These are phyloP conservation scores for Heliconius hewitsoni DNA, from an alignment of 1,140 invertebrate species.

Conservation along the genomic window DNA sequence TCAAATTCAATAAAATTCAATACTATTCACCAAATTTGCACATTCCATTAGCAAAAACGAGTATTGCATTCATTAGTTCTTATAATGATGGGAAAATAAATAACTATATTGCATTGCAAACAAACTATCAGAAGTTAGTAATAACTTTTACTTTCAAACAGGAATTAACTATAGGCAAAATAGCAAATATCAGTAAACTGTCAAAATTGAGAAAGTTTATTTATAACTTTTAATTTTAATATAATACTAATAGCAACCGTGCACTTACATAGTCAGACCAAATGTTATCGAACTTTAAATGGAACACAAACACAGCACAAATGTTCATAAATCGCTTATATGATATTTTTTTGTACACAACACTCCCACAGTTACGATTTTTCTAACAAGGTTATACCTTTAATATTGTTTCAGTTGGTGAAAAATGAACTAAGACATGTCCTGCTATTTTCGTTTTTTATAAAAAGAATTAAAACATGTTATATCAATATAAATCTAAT, in stretches of 20 bases:
- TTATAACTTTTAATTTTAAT: background rate
- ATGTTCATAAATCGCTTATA: constrained; percentile 38
- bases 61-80: no score
- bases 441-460: background rate
- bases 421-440: background rate
- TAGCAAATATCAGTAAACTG: background rate
- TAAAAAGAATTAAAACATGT: background rate
- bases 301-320: constrained; percentile 49
- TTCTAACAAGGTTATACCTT: background rate
- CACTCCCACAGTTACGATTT: background rate
- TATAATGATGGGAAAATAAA: background rate
- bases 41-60: no score
- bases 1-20: no score
- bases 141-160: constrained; percentile 27
- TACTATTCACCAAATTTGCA: no score
- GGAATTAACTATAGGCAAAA: constrained; percentile 21
- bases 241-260: background rate
- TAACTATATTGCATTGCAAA: background rate
- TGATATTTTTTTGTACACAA: constrained; percentile 28
- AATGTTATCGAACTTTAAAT: constrained; percentile 58
- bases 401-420: background rate
- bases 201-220: constrained; percentile 23
- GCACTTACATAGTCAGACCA: background rate
- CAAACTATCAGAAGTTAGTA: background rate
- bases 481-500: background rate